These are phyloP conservation scores for Acleris cristana DNA, from an alignment of 2,888 invertebrate genomes.

Conservation along the genomic window DNA sequence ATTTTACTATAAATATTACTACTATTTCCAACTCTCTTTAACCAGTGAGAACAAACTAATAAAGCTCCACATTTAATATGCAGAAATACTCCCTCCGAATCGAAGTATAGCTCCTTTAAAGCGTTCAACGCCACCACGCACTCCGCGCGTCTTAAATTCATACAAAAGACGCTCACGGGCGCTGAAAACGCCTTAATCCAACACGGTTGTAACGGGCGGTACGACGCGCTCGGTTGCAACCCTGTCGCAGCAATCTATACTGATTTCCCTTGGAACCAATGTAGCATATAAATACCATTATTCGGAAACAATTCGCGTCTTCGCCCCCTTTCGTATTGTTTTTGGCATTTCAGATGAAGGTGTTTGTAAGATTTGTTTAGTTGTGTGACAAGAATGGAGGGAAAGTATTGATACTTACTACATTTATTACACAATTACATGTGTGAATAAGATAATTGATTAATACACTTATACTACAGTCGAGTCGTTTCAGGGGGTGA, in stretches of 20 bases:
- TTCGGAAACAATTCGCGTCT: conserved; percentile 79
- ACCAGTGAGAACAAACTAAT: conserved; percentile 76
- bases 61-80: conserved; percentile 83
- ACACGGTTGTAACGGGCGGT: conserved; percentile 55
- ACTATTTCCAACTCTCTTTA: conserved; percentile 63
- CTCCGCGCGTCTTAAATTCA: conserved; percentile 13
- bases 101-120: background rate
- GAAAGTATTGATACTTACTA: background rate
- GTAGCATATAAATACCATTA: conserved; percentile 83
- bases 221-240: conserved; percentile 38
- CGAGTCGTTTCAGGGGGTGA: no score
- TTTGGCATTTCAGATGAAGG: conserved; percentile 42
- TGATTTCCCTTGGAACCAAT: conserved; percentile 84
- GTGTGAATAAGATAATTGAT: no score
- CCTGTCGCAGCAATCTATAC: conserved; percentile 64
- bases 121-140: no score
- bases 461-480: no score
- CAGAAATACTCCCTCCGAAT: conserved; percentile 41
- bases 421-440: no score
- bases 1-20: no score
- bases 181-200: conserved; percentile 44
- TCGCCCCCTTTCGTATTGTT: conserved; percentile 64
- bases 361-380: conserved; percentile 12
- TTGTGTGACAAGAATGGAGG: conserved; percentile 7
- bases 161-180: no score